Evolutionary conservation across 2,888 invertebrate genomes (phyloP).

Genomic region (Stenotaenia linearis): DNA sequence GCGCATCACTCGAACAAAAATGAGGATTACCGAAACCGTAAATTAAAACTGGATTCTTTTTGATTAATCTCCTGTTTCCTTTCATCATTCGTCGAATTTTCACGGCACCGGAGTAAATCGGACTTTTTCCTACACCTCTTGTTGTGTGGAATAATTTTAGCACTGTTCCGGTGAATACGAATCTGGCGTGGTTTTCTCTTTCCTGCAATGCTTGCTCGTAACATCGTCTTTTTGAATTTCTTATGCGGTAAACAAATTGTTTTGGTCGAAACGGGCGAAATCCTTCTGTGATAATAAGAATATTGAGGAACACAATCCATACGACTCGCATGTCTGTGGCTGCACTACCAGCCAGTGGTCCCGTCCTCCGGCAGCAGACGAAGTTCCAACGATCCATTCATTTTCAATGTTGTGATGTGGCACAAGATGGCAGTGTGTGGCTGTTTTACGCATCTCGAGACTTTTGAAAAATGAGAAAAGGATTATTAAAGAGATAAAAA

Average conservation of each 20-base stretch:
- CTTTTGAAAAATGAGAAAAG: background rate
- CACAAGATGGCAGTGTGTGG: background rate
- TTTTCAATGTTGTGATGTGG: background rate
- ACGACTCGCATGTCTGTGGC: conserved; percentile 1
- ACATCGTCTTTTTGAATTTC: background rate
- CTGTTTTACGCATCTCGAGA: background rate
- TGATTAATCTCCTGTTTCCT: background rate
- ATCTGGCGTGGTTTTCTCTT: conserved; percentile 42
- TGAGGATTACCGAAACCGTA: conserved; percentile 45
- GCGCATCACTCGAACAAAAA: conserved; percentile 44
- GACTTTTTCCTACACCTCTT: conserved; percentile 33
- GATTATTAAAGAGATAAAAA: background rate
- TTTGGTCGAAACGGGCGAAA: background rate
- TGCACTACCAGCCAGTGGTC: conserved; percentile 1
- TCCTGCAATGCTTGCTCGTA: conserved; percentile 30
- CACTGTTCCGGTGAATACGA: conserved; percentile 48
- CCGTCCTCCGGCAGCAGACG: conserved; percentile 10
- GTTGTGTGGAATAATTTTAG: conserved; percentile 40
- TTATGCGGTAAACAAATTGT: background rate
- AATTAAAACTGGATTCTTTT: conserved; percentile 39
- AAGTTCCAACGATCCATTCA: background rate
- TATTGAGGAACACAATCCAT: background rate
- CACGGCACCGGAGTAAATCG: conserved; percentile 44
- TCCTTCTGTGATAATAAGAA: conserved; percentile 17
- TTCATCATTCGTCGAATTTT: conserved; percentile 45